phyloP scores from a whole-genome alignment of 1,140 invertebrate species.

The Drosophila punjabiensis region DNA sequence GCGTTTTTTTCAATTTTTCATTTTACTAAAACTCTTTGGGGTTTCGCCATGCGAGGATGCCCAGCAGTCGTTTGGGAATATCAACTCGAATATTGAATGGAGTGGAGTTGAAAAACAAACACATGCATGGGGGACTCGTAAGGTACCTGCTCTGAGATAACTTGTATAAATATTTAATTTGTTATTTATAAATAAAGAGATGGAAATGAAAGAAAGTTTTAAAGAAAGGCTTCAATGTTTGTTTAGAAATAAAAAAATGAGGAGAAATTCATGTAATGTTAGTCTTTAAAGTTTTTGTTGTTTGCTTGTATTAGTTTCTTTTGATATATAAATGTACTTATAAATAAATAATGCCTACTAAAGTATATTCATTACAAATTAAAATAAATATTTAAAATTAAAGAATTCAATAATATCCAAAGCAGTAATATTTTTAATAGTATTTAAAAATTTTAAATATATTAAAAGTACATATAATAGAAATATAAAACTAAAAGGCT shows the following conservation, averaged over 20 bases:
- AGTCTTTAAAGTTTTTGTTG: not conserved
- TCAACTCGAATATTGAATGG: slow-evolving; percentile 14
- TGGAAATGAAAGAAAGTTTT: not conserved
- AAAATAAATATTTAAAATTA: not conserved
- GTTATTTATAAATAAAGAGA: not conserved
- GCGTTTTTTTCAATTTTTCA: slow-evolving; percentile 73
- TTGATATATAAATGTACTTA: not conserved
- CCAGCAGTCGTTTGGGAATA: slow-evolving; percentile 13
- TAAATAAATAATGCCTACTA: too few relatives aligned
- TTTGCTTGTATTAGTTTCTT: not conserved
- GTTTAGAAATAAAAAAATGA: not conserved
- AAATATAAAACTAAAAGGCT: not conserved
- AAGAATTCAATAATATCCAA: too few relatives aligned
- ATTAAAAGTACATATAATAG: not conserved
- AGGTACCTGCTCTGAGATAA: slow-evolving; percentile 9
- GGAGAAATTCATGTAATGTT: rapidly evolving
- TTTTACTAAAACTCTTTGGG: slow-evolving; percentile 68
- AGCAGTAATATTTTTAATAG: not conserved
- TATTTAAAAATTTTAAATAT: not conserved
- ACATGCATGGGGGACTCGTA: not conserved
- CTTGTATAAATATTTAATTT: slow-evolving; percentile 3
- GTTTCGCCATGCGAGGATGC: slow-evolving; percentile 22
- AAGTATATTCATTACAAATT: too few relatives aligned
- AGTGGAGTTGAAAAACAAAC: not conserved
- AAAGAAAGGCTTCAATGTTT: not conserved